These are phyloP conservation scores for Tortricodes alternella DNA, from an alignment of 2,888 invertebrate genomes.

Conservation along the genomic window DNA sequence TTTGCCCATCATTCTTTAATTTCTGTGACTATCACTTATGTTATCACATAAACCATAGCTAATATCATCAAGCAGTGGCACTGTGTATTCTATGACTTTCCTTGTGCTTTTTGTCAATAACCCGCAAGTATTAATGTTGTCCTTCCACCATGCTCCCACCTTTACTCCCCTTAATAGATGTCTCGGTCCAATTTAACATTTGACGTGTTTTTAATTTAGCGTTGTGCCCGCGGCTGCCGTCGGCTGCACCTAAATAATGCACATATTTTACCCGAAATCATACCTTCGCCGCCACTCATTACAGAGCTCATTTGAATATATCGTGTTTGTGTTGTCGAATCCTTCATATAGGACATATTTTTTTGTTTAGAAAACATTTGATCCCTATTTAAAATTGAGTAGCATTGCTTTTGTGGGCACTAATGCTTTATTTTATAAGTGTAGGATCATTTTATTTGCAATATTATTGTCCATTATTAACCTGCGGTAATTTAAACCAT, in stretches of 20 bases:
- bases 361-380: slow-evolving; percentile 23
- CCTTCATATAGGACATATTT: slow-evolving; percentile 28
- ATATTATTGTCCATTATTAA: too few relatives aligned
- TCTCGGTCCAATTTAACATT: slow-evolving; percentile 82
- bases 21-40: too few relatives aligned
- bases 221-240: slow-evolving; percentile 77
- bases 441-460: neutral
- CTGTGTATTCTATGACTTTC: neutral
- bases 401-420: slow-evolving; percentile 18
- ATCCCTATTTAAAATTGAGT: slow-evolving; percentile 13
- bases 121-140: neutral
- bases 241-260: slow-evolving; percentile 68
- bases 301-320: slow-evolving; percentile 38
- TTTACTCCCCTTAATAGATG: slow-evolving; percentile 76
- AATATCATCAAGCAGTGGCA: too few relatives aligned
- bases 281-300: slow-evolving; percentile 35
- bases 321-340: slow-evolving; percentile 27
- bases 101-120: neutral
- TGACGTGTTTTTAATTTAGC: slow-evolving; percentile 83
- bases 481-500: too few relatives aligned
- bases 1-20: too few relatives aligned
- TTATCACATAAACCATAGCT: too few relatives aligned
- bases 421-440: neutral
- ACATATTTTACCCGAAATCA: slow-evolving; percentile 60
- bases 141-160: slow-evolving; percentile 47